These are phyloP conservation scores for Trachelus troglodyta DNA, from an alignment of 2,888 invertebrate species.

Conservation along the genomic window DNA sequence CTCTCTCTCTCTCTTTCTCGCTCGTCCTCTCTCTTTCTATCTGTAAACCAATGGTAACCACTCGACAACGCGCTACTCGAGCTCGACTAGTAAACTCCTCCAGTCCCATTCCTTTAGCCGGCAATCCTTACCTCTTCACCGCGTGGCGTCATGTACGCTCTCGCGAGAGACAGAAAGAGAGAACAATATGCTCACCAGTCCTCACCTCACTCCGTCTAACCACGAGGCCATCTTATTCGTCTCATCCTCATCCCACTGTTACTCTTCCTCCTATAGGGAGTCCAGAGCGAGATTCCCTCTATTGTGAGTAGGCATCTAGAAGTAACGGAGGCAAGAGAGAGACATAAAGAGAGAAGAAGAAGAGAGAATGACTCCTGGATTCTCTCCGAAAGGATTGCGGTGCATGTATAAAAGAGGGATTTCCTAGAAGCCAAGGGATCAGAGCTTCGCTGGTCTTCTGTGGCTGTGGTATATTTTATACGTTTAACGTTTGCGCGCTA, in stretches of 20 bases:
- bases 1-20: neutral
- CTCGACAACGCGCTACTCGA: neutral
- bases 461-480: neutral
- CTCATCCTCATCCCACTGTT: neutral
- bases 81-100: neutral
- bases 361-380: neutral
- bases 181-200: neutral
- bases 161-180: neutral
- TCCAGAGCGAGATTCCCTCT: neutral
- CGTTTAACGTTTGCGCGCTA: neutral
- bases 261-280: neutral
- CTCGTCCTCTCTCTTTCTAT: neutral
- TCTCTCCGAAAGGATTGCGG: neutral
- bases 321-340: slow-evolving; percentile 8
- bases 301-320: neutral
- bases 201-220: neutral
- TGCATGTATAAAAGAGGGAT: slow-evolving; percentile 11
- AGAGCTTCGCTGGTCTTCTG: neutral
- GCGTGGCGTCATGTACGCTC: slow-evolving; percentile 2
- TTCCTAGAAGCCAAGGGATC: slow-evolving; percentile 16
- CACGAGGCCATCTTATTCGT: neutral
- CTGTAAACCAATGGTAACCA: neutral
- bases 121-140: neutral
- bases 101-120: neutral
- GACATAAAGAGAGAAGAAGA: neutral